Evolutionary conservation across 1,140 invertebrate species (phyloP), one percentile per base, ranked within the genome.

Genomic region (Euwallacea fornicatus): DNA sequence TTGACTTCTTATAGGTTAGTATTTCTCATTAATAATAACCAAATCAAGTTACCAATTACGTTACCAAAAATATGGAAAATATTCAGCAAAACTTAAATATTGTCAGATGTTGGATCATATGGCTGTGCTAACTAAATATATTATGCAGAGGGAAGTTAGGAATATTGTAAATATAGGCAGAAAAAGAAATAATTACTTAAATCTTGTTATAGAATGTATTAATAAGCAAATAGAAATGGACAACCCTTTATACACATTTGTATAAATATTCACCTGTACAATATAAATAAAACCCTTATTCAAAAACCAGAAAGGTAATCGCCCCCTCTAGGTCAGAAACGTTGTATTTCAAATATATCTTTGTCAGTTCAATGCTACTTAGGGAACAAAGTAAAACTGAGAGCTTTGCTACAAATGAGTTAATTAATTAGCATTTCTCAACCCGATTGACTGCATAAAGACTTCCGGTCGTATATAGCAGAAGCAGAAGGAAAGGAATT

Each of bases 381-480:
- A 1, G 54, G 16, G 54, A 56, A 56, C 54, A 56, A 56, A 15
- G 54, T 21, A 56, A 56, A 56, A 56, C 8, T 8, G 8, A 15
- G 16, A 15, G 8, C 11, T 13, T 15, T 15, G 21, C 33, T 9
- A 61, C 4, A 61, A 11, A 13, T 15, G 55, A 7, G 55, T 58
- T 58, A 33, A 58, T 58, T 58, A 58, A 58, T 58, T 58, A 58
- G 21, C 55, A 58, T 58, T 58, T 21, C 42, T 11, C 11, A 43
- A 61, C 21, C 42, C 7, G 59, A 61, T 61, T 11, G 43, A 61
- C 59, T 61, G 59, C 59, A 61, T 61, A 61, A 41, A 61, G 54
- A 61, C 59, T 61, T 61, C 59, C 59, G 59, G 59, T 42, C 33
- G 10, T 58, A 33, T 33, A 33, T 33, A 33, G 21, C 21, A 33